These are phyloP conservation scores for Dinothrombium tinctorium DNA, from an alignment of 1,140 invertebrate species.

Conservation along the genomic window DNA sequence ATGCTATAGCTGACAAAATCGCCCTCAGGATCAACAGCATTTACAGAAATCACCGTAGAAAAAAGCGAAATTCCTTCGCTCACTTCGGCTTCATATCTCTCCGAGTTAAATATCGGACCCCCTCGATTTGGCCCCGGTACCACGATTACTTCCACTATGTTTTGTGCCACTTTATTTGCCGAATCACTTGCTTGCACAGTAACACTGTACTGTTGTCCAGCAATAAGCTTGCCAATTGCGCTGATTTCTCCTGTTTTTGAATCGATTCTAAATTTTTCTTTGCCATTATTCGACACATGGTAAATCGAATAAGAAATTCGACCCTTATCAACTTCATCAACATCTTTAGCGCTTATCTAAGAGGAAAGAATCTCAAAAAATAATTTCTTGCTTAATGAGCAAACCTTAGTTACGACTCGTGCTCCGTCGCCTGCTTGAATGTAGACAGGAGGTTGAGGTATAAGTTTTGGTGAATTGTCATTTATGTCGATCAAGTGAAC, in stretches of 20 bases:
- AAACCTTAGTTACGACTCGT: conserved; percentile 43
- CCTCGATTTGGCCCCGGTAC: conserved; percentile 58
- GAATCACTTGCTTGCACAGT: conserved; percentile 42
- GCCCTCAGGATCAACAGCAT: conserved; percentile 68
- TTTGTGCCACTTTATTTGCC: conserved; percentile 30
- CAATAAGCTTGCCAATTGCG: conserved; percentile 38
- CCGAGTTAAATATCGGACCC: conserved; percentile 49
- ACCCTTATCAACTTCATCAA: conserved; percentile 58
- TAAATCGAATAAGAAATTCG: conserved; percentile 55
- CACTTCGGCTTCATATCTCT: conserved; percentile 56
- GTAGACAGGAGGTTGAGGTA: conserved; percentile 43
- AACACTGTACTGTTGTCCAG: conserved; percentile 65
- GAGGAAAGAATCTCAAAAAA: conserved; percentile 11
- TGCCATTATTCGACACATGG: conserved; percentile 67
- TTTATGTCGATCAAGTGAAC: conserved; percentile 57
- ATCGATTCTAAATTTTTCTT: conserved; percentile 58
- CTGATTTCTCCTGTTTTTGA: conserved; percentile 44
- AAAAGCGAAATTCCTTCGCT: conserved; percentile 64
- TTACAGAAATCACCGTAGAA: conserved; percentile 42
- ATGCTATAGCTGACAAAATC: conserved; percentile 61
- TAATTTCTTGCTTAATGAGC: neutral
- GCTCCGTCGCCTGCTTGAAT: conserved; percentile 54
- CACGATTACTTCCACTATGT: conserved; percentile 54
- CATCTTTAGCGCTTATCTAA: conserved; percentile 40
- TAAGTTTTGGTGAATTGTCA: conserved; percentile 52